phyloP scores from a whole-genome alignment of 2,888 invertebrate species.

The Sympetrum striolatum region DNA sequence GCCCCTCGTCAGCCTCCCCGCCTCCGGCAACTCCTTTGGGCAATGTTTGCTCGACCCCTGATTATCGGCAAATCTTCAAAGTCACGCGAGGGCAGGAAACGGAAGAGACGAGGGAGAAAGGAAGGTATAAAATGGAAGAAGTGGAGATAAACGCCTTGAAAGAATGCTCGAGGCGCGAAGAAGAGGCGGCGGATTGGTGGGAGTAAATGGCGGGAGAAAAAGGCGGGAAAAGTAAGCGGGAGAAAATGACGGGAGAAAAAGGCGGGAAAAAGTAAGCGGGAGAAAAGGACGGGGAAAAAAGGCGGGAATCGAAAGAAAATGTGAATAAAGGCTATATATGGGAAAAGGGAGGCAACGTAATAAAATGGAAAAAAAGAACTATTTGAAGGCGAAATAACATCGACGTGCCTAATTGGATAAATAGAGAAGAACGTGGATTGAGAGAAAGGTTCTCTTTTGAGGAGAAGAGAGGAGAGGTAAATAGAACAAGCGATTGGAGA shows the following conservation, averaged over 20 bases:
- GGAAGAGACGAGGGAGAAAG: background rate
- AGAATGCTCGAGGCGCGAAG: background rate
- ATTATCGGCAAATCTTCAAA: constrained; percentile 27
- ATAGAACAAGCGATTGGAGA: background rate
- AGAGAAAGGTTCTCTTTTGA: background rate
- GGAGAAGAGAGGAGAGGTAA: background rate
- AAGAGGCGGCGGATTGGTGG: background rate
- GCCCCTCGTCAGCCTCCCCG: too few relatives aligned
- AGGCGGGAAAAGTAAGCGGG: background rate
- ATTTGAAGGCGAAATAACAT: background rate
- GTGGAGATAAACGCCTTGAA: background rate
- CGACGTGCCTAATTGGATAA: background rate
- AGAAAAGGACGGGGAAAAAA: background rate
- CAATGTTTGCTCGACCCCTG: constrained; percentile 36
- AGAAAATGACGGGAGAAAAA: background rate
- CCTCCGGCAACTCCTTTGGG: background rate
- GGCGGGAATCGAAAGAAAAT: background rate
- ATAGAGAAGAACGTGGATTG: background rate
- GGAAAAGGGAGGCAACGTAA: background rate
- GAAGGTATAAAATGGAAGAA: background rate
- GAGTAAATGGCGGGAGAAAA: too few relatives aligned
- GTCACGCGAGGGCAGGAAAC: background rate
- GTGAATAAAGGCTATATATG: background rate
- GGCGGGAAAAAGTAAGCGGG: background rate
- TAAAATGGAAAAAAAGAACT: background rate